These are phyloP conservation scores for Notocelia uddmanniana DNA, from an alignment of 2,888 invertebrate species.

Conservation along the genomic window DNA sequence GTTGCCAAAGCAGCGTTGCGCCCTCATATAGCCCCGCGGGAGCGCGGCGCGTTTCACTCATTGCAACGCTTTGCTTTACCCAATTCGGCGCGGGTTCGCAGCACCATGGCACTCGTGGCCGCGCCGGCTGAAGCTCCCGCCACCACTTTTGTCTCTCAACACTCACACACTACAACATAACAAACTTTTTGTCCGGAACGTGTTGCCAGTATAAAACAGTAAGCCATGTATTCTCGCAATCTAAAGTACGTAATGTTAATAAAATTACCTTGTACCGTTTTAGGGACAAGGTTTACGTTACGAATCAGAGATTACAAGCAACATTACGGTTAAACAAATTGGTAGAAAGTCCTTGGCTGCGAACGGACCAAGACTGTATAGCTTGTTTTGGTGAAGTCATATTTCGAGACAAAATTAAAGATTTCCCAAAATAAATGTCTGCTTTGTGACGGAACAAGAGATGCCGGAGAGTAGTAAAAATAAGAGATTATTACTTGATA, in stretches of 20 bases:
- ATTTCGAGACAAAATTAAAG: slow-evolving; percentile 13
- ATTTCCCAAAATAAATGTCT: slow-evolving; percentile 15
- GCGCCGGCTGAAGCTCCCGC: slow-evolving; percentile 29
- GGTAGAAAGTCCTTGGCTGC: slow-evolving; percentile 35
- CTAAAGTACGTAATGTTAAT: slow-evolving; percentile 21
- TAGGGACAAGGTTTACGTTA: slow-evolving; percentile 40
- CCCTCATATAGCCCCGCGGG: slow-evolving; percentile 71
- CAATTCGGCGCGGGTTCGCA: slow-evolving; percentile 62
- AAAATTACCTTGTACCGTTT: slow-evolving; percentile 37
- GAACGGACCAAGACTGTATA: slow-evolving; percentile 17
- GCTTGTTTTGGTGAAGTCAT: slow-evolving; percentile 15
- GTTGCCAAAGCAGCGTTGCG: slow-evolving; percentile 79
- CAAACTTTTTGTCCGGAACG: background rate
- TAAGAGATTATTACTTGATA: background rate
- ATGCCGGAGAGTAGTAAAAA: background rate
- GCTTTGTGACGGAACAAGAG: slow-evolving; percentile 16
- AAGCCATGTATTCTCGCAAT: slow-evolving; percentile 16
- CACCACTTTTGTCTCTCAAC: slow-evolving; percentile 13
- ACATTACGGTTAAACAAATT: slow-evolving; percentile 29
- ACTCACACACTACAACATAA: slow-evolving; percentile 15
- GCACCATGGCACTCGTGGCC: slow-evolving; percentile 50
- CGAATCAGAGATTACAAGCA: slow-evolving; percentile 33
- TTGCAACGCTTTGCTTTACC: slow-evolving; percentile 62
- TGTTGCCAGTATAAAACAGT: slow-evolving; percentile 2
- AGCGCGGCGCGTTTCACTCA: slow-evolving; percentile 59